Evolutionary conservation across 64 coral and sea anemone species (phyloP), one percentile per base, ranked within the genome.

Genomic region (Montipora sp.): DNA sequence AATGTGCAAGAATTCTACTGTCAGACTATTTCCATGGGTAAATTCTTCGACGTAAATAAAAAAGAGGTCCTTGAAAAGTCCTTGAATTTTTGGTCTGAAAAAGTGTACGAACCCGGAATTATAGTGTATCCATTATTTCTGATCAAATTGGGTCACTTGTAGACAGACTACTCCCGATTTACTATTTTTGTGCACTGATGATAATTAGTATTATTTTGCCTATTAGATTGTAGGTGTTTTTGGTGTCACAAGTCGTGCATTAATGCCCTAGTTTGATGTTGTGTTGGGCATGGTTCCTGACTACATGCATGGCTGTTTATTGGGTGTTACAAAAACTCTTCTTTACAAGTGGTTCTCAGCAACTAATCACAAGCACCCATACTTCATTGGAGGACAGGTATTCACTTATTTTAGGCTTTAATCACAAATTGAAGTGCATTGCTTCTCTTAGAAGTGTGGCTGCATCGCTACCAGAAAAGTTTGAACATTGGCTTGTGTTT

Each of bases 231-330:
- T 36, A 47, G 94, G 94, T 57, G 20, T 95, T 15, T 21, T 23
- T 43, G 83, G 51, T 77, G 83, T 95, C 53, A 88, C 89, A 45
- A 91, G 89, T 43, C 16, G 92, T 57, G 94, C 94, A 5, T 8
- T 92, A 83, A 95, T 95, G 94, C 89, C 77, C 7, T 95, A 89
- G 94, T 95, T 95, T 67, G 94, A 95, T 68, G 47, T 95, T 7
- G 89, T 95, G 0, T 47, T 91, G 51, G 94, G 94, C 0, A 95
- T 95, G 89, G 93, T 95, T 5, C 94, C 94, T 11, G 94, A 95
- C 47, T 91, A 91, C 9, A 95, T 95, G 94, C 94, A 95, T 91
- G 94, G 94, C 5, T 91, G 89, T 27, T 47, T 95, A 65, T 5
- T 88, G 5, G 94, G 89, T 12, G 47, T 88, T 4, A 95, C 84